Percentiles rank a stretch among this genome's conserved stretches.
Evolutionary conservation across 2,113 vertebrate species (phyloP).

Genomic region (Dissostichus mawsoni): DNA sequence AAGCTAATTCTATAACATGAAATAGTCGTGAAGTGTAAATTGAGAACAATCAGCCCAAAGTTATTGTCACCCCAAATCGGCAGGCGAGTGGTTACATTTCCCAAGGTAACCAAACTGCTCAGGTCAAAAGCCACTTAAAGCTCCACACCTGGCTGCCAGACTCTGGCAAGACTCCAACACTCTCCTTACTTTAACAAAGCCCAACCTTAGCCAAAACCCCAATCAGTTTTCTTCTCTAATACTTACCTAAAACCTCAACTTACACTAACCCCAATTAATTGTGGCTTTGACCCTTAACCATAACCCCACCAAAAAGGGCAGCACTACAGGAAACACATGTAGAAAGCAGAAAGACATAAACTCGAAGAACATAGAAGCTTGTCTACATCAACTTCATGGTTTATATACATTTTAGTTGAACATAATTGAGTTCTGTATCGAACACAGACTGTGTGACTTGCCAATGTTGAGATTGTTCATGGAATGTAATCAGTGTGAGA

Average conservation of each 20-base stretch:
- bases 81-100: not conserved
- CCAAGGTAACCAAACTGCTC: not conserved
- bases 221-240: not conserved
- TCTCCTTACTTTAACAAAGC: too few relatives aligned
- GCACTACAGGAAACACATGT: not conserved
- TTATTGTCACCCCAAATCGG: not conserved
- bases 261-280: not conserved
- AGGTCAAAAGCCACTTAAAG: not conserved
- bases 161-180: not conserved
- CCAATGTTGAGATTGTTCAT: not conserved
- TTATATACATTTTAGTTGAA: not conserved
- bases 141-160: slow-evolving; percentile 7
- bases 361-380: not conserved
- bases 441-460: not conserved
- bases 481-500: not conserved
- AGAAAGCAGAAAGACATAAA: not conserved
- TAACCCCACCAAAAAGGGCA: not conserved
- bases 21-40: not conserved
- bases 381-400: not conserved
- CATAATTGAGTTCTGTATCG: too few relatives aligned
- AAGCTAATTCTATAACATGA: not conserved
- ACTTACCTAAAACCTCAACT: not conserved
- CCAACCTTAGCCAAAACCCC: not conserved
- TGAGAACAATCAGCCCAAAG: not conserved
- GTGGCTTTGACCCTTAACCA: not conserved